Evolutionary conservation across 1,140 invertebrate species (phyloP).

Genomic region (Microplitis mediator): DNA sequence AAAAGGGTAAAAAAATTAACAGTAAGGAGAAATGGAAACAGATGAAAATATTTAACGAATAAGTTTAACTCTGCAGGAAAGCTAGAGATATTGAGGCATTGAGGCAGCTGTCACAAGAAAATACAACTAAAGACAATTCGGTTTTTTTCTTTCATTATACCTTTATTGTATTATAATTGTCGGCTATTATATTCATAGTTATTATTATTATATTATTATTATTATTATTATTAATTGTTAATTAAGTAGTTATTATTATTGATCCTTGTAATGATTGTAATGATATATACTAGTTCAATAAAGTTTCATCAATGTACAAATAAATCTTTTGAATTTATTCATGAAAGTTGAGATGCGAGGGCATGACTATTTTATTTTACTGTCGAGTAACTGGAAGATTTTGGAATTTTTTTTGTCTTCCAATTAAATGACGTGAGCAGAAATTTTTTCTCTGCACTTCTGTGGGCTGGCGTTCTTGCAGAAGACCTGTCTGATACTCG

Average conservation of each 20-base stretch:
- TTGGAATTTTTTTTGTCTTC: too few relatives aligned
- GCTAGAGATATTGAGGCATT: slow-evolving; percentile 60
- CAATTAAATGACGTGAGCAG: too few relatives aligned
- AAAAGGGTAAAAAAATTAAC: not conserved
- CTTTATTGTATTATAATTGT: slow-evolving; percentile 52
- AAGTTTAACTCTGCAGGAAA: slow-evolving; percentile 57
- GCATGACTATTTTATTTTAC: too few relatives aligned
- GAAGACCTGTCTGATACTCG: too few relatives aligned
- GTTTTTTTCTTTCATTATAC: slow-evolving; percentile 52
- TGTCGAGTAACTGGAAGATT: too few relatives aligned
- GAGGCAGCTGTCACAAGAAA: slow-evolving; percentile 63
- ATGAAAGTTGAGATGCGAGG: not conserved
- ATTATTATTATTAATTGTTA: slow-evolving; percentile 43
- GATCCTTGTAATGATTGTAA: slow-evolving; percentile 44
- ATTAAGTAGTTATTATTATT: slow-evolving; percentile 44
- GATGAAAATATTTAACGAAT: slow-evolving; percentile 30
- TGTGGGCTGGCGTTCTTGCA: too few relatives aligned
- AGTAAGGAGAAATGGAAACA: not conserved
- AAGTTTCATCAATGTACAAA: slow-evolving; percentile 46
- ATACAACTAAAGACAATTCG: slow-evolving; percentile 53
- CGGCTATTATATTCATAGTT: slow-evolving; percentile 43
- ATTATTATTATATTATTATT: slow-evolving; percentile 41
- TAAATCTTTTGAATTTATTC: not conserved
- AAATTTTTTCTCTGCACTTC: too few relatives aligned
- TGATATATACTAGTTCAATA: slow-evolving; percentile 52